Evolutionary conservation across 2,888 invertebrate genomes (phyloP).

Genomic region (Tenthredo notha): DNA sequence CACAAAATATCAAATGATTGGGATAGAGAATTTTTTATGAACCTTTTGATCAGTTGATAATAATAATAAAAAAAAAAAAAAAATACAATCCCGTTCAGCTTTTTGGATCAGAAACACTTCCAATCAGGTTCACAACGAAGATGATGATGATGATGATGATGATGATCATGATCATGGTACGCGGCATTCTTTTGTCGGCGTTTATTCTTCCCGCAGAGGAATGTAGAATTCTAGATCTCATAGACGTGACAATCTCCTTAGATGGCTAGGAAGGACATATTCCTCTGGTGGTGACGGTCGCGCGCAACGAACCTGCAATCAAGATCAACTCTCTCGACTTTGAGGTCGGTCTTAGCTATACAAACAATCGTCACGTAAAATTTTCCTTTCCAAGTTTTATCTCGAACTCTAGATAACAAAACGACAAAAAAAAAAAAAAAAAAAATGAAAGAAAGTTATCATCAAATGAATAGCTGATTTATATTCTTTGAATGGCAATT

Average conservation of each 20-base stretch:
- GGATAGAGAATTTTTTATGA: not conserved
- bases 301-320: constrained; percentile 10
- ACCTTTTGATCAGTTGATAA: not conserved
- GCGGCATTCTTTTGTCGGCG: constrained; percentile 61
- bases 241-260: constrained; percentile 60
- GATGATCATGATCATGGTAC: not conserved
- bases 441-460: not conserved
- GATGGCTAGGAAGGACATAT: constrained; percentile 61
- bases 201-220: constrained; percentile 60
- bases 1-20: not conserved
- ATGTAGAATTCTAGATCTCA: constrained; percentile 68
- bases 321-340: not conserved
- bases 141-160: not conserved
- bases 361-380: constrained; percentile 1
- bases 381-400: not conserved
- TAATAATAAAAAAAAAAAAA: not conserved
- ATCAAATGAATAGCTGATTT: not conserved
- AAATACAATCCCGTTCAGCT: not conserved
- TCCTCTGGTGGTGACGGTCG: constrained; percentile 53
- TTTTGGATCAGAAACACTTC: constrained; percentile 3
- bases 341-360: constrained; percentile 5
- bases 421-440: not conserved
- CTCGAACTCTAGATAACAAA: not conserved
- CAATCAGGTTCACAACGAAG: constrained; percentile 13
- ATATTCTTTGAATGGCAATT: not conserved